Evolutionary conservation across 2,888 invertebrate genomes (phyloP), one percentile per base, ranked within the genome.

Genomic region (Rhamphomyia laevipes): DNA sequence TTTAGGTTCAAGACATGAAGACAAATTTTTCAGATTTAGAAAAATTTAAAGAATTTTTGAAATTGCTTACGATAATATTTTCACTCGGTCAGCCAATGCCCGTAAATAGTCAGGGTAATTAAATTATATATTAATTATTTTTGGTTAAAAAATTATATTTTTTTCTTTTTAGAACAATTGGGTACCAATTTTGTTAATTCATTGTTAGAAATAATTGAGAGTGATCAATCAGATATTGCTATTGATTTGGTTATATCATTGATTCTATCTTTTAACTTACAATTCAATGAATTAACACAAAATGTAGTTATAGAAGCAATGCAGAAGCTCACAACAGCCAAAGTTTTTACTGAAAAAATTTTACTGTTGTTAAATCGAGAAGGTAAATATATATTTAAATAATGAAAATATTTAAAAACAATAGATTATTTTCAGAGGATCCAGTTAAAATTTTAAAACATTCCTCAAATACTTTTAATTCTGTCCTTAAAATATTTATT

Each of bases 31-130:
- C 82, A 58, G 84, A 87, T 58, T 79, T 85, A 61, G 81, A 84
- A 58, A 84, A 87, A 58, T 77, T 92, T 55, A 84, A 85, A 57
- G 86, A 89, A 70, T 86, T 90, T 17, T 82, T 88, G 2, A 76
- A 87, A 53, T 77, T 94, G 56, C 72, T 94, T 50, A 88, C 89
- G 45, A 87, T 92, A 78, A 81, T 94, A 45, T 82, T 94, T 66
- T 91, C 89, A 47, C 86, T 89, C 77, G 93, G 88, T 0, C 92
- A 94, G 65, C 80, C 80, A 43, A 81, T 94, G 75, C 93, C 94
- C 3, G 77, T 90, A 47, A 86, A 87, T 46, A 88, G 93, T 72
- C 84, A 88, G 66, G 89, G 91, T 91, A 70, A 72, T 66, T 18
- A 23, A n/a, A 16, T 12, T 13, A 46, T 38, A n/a, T n/a, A n/a